Evolutionary conservation across 2,113 vertebrate genomes (phyloP), one percentile per base, ranked within the genome.

Genomic region (Corapipo altera): DNA sequence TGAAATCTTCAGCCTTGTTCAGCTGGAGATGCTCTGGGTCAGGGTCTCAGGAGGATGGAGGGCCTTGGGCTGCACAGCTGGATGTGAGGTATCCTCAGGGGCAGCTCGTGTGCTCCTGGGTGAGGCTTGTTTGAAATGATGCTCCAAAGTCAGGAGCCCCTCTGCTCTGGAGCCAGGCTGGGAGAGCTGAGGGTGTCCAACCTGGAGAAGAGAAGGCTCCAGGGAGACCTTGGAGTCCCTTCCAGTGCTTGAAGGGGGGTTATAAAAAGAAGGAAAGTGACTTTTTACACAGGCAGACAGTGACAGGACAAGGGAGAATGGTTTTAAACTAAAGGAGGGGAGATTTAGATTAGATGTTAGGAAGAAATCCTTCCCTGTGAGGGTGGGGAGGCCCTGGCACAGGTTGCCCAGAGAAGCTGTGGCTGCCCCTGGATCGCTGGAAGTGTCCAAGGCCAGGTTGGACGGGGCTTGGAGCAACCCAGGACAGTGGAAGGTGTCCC

Each of bases 401-500:
- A 83, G 64, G 55, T 10, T 76, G 48, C 17, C 20, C 39, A 48
- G 41, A 83, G 48, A 0, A 62, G 48, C 64, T 83, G 79, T 35
- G 30, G 48, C 78, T 83, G 39, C 21, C 6, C 39, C 48, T n/a
- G n/a, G n/a, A 54, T 70, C 21, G 41, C 30, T 83, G 71, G 26
- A 0, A 55, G n/a, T 41, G 48, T 1, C 41, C 64, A 19, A 49
- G 88, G 64, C 14, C 26, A 32, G 55, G 48, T 0, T 54, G 54
- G 46, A 54, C 0, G 0, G 61, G 15, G 12, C 39, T 75, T 27
- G 43, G 51, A 73, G 43, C 17, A 22, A 0, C 24, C 17, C 37
- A 64, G 48, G 9, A 0, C 0, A 4, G 35, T 43, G 64, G 41
- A 0, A 71, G 18, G 14, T 41, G 48, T 41, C 48, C 16, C 46